Evolutionary conservation across 2,113 vertebrate genomes (phyloP).

Genomic region (Labrus mixtus): DNA sequence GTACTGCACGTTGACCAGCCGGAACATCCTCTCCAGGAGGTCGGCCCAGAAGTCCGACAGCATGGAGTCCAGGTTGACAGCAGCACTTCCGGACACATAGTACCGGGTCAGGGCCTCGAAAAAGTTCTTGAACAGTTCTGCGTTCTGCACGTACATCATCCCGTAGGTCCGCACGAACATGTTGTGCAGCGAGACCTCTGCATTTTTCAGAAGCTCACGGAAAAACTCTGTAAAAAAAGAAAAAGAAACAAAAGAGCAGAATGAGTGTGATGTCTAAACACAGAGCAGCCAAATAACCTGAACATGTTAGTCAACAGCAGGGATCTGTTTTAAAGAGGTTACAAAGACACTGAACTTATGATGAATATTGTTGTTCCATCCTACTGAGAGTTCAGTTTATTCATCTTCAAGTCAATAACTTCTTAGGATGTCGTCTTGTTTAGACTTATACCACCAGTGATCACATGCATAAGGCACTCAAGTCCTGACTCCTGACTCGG

Average conservation of each 20-base stretch:
- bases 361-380: no score
- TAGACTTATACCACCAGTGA: no score
- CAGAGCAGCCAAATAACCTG: slow-evolving; percentile 4
- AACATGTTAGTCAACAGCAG: not conserved
- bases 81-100: slow-evolving; percentile 87
- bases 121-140: slow-evolving; percentile 95
- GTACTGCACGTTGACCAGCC: slow-evolving; percentile 95
- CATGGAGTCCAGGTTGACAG: slow-evolving; percentile 94
- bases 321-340: no score
- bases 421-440: no score
- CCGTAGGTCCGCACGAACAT: slow-evolving; percentile 98
- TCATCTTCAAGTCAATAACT: no score
- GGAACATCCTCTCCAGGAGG: slow-evolving; percentile 97
- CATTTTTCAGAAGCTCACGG: slow-evolving; percentile 93
- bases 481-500: no score
- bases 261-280: slow-evolving; percentile 13
- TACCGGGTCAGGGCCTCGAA: slow-evolving; percentile 90
- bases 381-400: no score
- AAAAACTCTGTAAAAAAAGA: slow-evolving; percentile 92
- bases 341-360: no score
- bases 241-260: slow-evolving; percentile 1
- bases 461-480: no score
- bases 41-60: slow-evolving; percentile 96
- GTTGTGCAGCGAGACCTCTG: slow-evolving; percentile 90
- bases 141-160: slow-evolving; percentile 94